Conservation (phyloP, 2,113 vertebrate species). For the Tichodroma muraria region DNA sequence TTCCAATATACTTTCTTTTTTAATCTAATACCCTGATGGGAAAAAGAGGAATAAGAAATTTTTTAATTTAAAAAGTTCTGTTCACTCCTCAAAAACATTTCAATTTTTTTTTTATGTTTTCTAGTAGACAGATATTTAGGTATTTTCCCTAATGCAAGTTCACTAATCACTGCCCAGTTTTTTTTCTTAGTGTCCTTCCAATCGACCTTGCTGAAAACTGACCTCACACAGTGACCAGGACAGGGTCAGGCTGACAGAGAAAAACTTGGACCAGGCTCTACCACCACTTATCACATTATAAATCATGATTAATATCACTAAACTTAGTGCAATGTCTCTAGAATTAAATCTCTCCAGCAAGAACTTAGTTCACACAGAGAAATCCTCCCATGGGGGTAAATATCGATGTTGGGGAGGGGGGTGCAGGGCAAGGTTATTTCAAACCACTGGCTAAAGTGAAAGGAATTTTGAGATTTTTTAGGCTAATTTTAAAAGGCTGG, state of each 20-base stretch:
- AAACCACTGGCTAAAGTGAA: background rate
- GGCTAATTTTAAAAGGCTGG: rapidly evolving
- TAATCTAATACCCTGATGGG: background rate
- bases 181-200: background rate
- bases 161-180: background rate
- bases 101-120: background rate
- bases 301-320: background rate
- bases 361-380: background rate
- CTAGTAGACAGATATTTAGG: background rate
- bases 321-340: background rate
- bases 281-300: background rate
- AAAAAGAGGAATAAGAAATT: background rate
- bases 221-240: background rate
- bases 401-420: rapidly evolving
- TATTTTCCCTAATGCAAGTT: background rate
- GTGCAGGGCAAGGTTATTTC: background rate
- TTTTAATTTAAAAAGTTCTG: background rate
- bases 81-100: background rate
- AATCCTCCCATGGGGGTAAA: background rate
- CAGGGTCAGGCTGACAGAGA: background rate
- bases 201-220: background rate
- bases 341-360: background rate
- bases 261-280: background rate
- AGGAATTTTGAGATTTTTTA: background rate
- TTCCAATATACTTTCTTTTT: background rate